Percentiles rank a stretch among this genome's conserved stretches.
Evolutionary conservation across 1,140 invertebrate species (phyloP).

Genomic region (Drosophila ambigua): DNA sequence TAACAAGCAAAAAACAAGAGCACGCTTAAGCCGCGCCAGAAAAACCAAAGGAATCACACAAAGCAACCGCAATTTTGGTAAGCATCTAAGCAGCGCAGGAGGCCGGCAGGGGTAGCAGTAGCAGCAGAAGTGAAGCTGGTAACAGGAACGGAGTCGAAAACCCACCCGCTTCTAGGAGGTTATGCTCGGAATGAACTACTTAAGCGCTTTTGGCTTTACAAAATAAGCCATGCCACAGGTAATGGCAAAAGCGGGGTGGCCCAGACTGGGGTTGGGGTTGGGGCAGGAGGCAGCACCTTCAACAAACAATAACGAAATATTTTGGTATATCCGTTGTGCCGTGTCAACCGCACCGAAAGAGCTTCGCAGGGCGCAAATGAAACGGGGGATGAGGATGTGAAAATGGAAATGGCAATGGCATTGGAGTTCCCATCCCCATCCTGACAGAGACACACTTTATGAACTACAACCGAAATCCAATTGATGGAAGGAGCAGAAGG

Average conservation of each 20-base stretch:
- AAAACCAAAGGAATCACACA: constrained; percentile 51
- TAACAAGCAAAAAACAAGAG: constrained; percentile 27
- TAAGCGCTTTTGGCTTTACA: constrained; percentile 60
- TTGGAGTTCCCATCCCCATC: constrained; percentile 17
- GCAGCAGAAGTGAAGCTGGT: constrained; percentile 28
- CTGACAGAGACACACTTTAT: constrained; percentile 45
- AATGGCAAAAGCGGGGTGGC: constrained; percentile 12
- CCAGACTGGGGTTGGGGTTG: background rate
- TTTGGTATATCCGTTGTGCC: constrained; percentile 43
- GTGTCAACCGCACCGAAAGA: constrained; percentile 31
- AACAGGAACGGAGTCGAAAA: constrained; percentile 11
- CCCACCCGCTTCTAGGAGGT: constrained; percentile 25
- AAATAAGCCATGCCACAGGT: constrained; percentile 59
- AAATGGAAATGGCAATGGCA: constrained; percentile 17
- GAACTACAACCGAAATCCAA: constrained; percentile 58
- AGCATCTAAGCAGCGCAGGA: constrained; percentile 60
- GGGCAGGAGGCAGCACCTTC: constrained; percentile 11
- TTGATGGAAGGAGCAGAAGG: constrained; percentile 33
- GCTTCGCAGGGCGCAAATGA: constrained; percentile 24
- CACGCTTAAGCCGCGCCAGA: constrained; percentile 38
- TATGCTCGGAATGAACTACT: constrained; percentile 57
- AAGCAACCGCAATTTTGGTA: constrained; percentile 70
- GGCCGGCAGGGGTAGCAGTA: constrained; percentile 5
- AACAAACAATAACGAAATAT: constrained; percentile 65
- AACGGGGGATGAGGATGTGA: constrained; percentile 11